Evolutionary conservation across 2,797 vertebrate genomes (phyloP), one percentile per base, ranked within the genome.

Genomic region (Eulemur albifrons): DNA sequence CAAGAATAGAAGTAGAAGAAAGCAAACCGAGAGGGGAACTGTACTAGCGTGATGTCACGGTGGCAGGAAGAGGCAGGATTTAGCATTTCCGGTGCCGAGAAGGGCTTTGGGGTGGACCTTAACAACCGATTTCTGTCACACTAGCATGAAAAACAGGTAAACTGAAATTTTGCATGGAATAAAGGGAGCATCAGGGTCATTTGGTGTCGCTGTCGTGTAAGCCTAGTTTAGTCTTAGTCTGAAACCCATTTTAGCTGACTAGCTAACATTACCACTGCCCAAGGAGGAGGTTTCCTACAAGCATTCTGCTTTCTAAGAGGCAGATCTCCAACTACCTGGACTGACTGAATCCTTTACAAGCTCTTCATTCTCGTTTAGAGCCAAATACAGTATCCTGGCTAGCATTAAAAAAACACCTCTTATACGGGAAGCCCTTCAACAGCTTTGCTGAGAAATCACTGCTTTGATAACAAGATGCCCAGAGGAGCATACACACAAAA

Each of bases 381-480:
- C n/a, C n/a, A 97, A 91, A 48, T 38, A 38, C 70, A 83, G 57
- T 23, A 30, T 7, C 57, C 90, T 73, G n/a, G 76, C 73, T 57
- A 93, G 50, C 76, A 63, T 84, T 86, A 93, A 97, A 92, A 97
- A 92, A 90, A 93, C n/a, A 77, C 13, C 4, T 13, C 77, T 95
- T 93, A 38, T 90, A 72, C 21, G 63, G 75, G 80, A 96, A 93
- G 69, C 90, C 18, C n/a, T 96, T 96, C 59, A 72, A 48, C 14
- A 13, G 77, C 81, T 96, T 93, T 7, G 15, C 94, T 94, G 69
- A 96, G 54, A 94, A 97, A 98, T 94, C 88, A 20, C 92, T 89
- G 69, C 79, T 93, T 80, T 96, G 95, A 97, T 81, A 96, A 95
- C 98, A 95, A 57, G 67, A 95, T 91, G 73, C 67, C 67, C 43